phyloP scores from a whole-genome alignment of 2,888 invertebrate species.

The Slavum lentiscoides region DNA sequence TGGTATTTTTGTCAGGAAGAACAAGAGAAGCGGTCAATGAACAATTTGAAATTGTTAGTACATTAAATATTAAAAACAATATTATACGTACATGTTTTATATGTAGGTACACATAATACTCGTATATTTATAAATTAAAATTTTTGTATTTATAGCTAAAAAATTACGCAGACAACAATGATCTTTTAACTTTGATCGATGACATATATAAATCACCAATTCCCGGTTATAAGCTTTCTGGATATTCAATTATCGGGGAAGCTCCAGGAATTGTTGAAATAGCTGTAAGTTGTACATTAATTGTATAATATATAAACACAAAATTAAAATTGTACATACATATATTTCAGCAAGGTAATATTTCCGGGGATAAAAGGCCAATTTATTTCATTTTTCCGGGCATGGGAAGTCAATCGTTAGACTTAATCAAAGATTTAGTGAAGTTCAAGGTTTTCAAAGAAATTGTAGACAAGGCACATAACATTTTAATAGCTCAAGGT shows the following conservation, averaged over 20 bases:
- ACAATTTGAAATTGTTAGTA: conserved; percentile 57
- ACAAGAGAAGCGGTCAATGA: conserved; percentile 63
- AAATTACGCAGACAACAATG: conserved; percentile 53
- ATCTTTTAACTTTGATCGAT: conserved; percentile 57
- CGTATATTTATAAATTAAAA: not conserved
- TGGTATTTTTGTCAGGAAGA: conserved; percentile 63
- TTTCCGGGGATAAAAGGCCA: conserved; percentile 57
- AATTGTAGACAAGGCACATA: conserved; percentile 66
- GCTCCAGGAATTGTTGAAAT: conserved; percentile 21
- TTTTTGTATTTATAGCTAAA: conserved; percentile 10
- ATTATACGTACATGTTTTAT: too few relatives aligned
- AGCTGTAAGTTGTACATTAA: conserved; percentile 14
- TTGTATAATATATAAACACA: not conserved
- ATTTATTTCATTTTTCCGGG: conserved; percentile 74
- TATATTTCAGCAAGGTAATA: conserved; percentile 16
- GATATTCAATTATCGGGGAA: conserved; percentile 42
- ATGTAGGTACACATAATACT: not conserved
- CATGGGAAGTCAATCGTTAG: conserved; percentile 75
- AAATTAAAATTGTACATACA: not conserved
- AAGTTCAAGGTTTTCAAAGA: conserved; percentile 69
- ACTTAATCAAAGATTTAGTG: conserved; percentile 71
- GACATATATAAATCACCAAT: conserved; percentile 58
- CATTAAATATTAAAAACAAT: not conserved
- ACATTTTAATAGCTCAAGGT: conserved; percentile 65
- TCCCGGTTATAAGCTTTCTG: conserved; percentile 59